Conservation (phyloP, 1,140 invertebrate genomes). For the Alviniconcha marisindica region DNA sequence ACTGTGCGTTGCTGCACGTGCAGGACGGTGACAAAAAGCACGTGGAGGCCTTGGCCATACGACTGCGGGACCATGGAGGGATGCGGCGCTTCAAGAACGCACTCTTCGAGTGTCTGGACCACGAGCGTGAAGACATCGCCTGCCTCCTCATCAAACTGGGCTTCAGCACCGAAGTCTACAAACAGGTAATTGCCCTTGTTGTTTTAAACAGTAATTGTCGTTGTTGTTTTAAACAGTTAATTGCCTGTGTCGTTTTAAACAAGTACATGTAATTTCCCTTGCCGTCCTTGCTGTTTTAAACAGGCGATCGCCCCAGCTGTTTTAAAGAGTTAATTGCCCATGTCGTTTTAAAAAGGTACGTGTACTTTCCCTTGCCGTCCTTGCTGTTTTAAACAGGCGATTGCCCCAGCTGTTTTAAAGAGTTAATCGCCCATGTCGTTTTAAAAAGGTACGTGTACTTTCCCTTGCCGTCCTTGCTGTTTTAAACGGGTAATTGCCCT, state of each 20-base stretch:
- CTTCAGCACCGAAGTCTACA: constrained; percentile 66
- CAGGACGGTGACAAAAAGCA: constrained; percentile 60
- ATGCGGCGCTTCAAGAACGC: constrained; percentile 56
- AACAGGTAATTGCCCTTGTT: constrained; percentile 63
- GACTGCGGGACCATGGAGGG: constrained; percentile 57
- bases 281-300: background rate
- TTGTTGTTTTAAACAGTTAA: background rate
- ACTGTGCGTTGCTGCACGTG: background rate
- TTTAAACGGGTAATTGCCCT: no score
- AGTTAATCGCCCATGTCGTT: no score
- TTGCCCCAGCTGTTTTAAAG: no score
- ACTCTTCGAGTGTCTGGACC: constrained; percentile 69
- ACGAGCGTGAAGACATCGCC: constrained; percentile 62
- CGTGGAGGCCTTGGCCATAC: constrained; percentile 58
- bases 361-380: no score
- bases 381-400: no score
- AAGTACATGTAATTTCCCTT: background rate
- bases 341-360: no score
- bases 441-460: no score
- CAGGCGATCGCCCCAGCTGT: no score
- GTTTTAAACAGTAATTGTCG: background rate
- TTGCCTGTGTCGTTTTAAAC: background rate
- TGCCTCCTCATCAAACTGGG: constrained; percentile 64
- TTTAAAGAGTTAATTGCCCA: no score
- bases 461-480: no score